phyloP scores from a whole-genome alignment of 2,797 vertebrate genomes.

The Petrocephalus schoutedeni region DNA sequence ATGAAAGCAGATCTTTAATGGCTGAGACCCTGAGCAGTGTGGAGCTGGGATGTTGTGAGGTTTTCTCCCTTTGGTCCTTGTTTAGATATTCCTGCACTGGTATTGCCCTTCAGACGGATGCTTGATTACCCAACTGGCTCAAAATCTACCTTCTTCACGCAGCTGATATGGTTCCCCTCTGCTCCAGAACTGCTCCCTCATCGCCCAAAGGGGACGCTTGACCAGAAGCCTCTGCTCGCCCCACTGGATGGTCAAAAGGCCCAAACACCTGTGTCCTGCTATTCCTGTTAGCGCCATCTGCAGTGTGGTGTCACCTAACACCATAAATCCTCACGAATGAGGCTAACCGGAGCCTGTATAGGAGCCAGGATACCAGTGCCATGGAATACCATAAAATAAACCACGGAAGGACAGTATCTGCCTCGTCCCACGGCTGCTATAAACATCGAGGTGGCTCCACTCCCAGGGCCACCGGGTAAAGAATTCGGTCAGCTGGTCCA shows the following conservation, averaged over 20 bases:
- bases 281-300: not conserved
- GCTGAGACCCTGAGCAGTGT: not conserved
- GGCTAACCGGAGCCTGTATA: not conserved
- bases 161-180: not conserved
- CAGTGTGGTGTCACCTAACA: not conserved
- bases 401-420: not conserved
- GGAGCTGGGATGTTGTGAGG: not conserved
- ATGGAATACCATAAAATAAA: not conserved
- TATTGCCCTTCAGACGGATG: conserved; percentile 18
- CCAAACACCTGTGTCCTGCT: not conserved
- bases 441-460: not conserved
- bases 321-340: not conserved
- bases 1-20: conserved; percentile 16
- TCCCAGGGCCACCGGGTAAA: conserved; percentile 28
- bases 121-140: not conserved
- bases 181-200: not conserved
- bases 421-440: not conserved
- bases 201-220: not conserved
- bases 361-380: not conserved
- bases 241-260: not conserved
- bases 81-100: conserved; percentile 19
- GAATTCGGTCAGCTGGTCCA: conserved; percentile 60
- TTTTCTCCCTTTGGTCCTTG: not conserved
- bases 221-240: not conserved
- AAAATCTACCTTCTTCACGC: conserved; percentile 11